These are phyloP conservation scores for Pitta sordida DNA, from an alignment of 2,113 vertebrate genomes.

Conservation along the genomic window DNA sequence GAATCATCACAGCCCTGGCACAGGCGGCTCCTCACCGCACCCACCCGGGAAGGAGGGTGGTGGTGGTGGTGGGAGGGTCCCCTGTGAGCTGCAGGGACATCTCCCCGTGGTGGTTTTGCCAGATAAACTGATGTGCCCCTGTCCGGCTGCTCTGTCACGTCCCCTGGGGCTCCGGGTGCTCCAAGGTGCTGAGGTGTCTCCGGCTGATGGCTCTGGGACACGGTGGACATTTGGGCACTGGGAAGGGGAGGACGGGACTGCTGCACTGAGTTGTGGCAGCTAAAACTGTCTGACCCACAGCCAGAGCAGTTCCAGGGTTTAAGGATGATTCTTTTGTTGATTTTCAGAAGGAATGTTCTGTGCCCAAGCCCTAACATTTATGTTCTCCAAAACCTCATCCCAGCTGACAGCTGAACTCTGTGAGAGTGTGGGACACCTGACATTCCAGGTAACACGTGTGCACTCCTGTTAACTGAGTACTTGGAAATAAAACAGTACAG, in stretches of 20 bases:
- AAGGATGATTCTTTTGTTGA: background rate
- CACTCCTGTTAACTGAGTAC: background rate
- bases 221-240: background rate
- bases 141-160: background rate
- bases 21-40: background rate
- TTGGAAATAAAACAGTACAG: background rate
- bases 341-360: background rate
- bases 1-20: fast-evolving
- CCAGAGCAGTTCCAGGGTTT: background rate
- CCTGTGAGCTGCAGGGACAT: background rate
- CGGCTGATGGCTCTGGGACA: background rate
- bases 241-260: background rate
- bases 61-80: background rate
- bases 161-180: background rate
- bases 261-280: background rate
- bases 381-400: background rate
- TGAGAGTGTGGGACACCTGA: background rate
- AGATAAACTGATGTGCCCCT: fast-evolving
- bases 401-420: background rate
- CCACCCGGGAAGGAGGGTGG: fast-evolving
- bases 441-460: background rate
- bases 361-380: background rate
- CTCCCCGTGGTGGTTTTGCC: fast-evolving
- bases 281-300: background rate
- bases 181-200: fast-evolving